These are phyloP conservation scores for Pomacea canaliculata DNA, from an alignment of 2,888 invertebrate genomes.

Conservation along the genomic window DNA sequence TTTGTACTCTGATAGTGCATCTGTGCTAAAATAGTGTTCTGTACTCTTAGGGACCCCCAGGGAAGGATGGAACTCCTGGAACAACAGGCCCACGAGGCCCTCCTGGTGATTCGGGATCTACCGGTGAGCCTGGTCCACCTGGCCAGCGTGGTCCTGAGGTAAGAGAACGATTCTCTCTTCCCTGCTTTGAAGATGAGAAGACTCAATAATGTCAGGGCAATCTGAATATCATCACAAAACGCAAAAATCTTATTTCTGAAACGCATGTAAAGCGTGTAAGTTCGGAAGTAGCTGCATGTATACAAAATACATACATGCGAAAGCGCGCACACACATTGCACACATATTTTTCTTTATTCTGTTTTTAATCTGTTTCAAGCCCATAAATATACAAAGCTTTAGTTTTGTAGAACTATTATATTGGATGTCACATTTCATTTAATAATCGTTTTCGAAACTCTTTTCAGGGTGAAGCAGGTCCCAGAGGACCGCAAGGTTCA, in stretches of 20 bases:
- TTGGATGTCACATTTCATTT: no score
- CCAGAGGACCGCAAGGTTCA: conserved; percentile 40
- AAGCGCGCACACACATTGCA: no score
- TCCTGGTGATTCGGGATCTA: conserved; percentile 52
- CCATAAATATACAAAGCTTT: background rate
- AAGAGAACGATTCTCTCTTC: background rate
- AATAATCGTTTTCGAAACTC: background rate
- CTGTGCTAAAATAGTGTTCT: background rate
- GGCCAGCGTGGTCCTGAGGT: conserved; percentile 58
- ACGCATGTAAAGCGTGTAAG: no score
- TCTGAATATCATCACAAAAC: no score
- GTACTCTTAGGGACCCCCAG: conserved; percentile 49
- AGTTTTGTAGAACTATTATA: background rate
- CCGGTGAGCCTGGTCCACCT: conserved; percentile 50
- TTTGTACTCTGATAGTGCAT: background rate
- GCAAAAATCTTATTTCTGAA: no score
- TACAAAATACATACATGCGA: background rate
- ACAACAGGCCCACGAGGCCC: conserved; percentile 50
- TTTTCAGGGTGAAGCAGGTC: conserved; percentile 56
- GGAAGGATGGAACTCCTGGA: conserved; percentile 52
- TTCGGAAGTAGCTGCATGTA: no score
- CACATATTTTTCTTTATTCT: background rate
- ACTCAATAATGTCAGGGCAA: no score
- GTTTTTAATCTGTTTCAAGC: background rate
- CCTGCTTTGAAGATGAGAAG: no score